A percentile compares a stretch with the other conserved stretches of the same genome.
Evolutionary conservation across 1,140 invertebrate species (phyloP).

Genomic region (Rhopalosiphum maidis): DNA sequence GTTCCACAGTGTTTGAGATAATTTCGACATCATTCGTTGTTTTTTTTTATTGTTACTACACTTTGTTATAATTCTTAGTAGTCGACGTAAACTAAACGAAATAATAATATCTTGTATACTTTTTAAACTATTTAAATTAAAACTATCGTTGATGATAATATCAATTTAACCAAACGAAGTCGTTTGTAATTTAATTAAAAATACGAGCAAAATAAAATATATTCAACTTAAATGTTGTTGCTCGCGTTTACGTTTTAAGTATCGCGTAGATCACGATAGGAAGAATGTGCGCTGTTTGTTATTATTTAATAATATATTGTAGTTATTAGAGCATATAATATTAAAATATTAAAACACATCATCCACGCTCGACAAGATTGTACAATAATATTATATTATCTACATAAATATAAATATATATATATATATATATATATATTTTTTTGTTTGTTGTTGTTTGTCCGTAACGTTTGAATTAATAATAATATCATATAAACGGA

Average conservation of each 20-base stretch:
- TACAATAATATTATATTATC: not conserved
- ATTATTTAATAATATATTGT: not conserved
- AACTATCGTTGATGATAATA: constrained; percentile 24
- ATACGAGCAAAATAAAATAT: not conserved
- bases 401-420: not conserved
- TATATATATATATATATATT: not conserved
- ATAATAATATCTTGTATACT: constrained; percentile 16
- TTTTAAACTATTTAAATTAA: constrained; percentile 26
- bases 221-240: not conserved
- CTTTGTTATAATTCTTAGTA: not conserved
- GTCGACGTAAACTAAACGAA: not conserved
- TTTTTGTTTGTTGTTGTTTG: not conserved
- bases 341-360: constrained; percentile 17
- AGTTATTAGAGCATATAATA: constrained; percentile 12
- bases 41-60: constrained; percentile 8
- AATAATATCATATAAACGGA: constrained; percentile 16
- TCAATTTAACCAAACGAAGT: not conserved
- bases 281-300: not conserved
- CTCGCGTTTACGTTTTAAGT: not conserved
- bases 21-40: not conserved
- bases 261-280: not conserved
- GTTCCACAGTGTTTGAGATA: not conserved
- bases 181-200: constrained; percentile 19
- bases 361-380: not conserved
- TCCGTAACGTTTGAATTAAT: not conserved